Base-by-base conservation (phyloP, 2,113 vertebrate genomes). In the Anthoscopus minutus region DNA sequence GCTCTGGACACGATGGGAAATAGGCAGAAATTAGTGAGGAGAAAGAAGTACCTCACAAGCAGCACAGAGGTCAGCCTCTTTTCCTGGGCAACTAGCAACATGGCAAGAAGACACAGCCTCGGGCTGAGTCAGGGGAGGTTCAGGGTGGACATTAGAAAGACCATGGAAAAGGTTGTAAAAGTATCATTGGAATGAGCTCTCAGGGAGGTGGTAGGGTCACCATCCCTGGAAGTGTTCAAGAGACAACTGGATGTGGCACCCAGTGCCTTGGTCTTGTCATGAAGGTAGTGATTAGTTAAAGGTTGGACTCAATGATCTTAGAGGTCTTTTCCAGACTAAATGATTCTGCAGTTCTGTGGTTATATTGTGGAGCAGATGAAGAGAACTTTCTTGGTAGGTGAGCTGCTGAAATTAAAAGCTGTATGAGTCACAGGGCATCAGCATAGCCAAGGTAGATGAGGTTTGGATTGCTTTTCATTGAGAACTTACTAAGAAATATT, bases 41-140 rank as follows among this genome's bases (percentile, higher is more conserved):
- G 62, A 62, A 81, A 8, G 31, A 88, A 61, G 19, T 1, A 28
- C 27, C 18, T 56, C 40, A 37, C 31, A 62, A 83, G 35, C 14
- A n/a, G 15, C 5, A 1, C 17, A 40, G 15, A 8, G 10, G 7
- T 48, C 0, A 0, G 12, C 33, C 18, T 70, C 25, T 83, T 62
- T 35, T 42, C 18, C 42, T 22, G 48, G 31, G 25, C 30, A 89
- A 13, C 21, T 12, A 62, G 40, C 10, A 60, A 42, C 5, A 0
- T 60, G 31, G 31, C 40, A 70, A 42, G 47, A 70, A 40, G 54
- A 25, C 25, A 54, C 30, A 76, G 40, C 54, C 40, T 48, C 40
- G 62, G 42, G 47, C 25, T 89, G 47, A 22, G 4, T 35, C n/a
- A 35, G 30, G 12, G 11, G 15, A 69, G 30, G 18, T 64, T 84